A percentile compares a stretch with the other conserved stretches of the same genome.
Conservation (phyloP, 1,140 invertebrate species). For the Macrobrachium nipponense region DNA sequence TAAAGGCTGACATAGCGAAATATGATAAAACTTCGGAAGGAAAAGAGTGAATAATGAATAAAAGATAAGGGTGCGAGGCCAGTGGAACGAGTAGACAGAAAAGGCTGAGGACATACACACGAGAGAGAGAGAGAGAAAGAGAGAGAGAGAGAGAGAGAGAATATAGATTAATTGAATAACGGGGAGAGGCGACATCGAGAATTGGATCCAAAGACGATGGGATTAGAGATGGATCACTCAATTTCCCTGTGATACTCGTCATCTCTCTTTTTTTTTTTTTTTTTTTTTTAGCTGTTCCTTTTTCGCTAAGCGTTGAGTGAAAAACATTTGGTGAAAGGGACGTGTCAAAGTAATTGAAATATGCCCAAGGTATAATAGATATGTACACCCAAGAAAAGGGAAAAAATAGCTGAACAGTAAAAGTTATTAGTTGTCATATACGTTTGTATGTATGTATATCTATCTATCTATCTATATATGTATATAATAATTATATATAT, state of each 20-base stretch:
- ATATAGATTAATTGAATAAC: not conserved
- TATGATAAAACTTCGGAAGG: not conserved
- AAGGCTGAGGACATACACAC: not conserved
- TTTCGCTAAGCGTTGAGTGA: too few species aligned
- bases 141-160: not conserved
- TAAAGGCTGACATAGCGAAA: too few species aligned
- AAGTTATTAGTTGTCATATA: not conserved
- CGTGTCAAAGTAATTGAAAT: too few species aligned
- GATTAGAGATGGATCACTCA: not conserved
- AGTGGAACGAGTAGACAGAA: not conserved
- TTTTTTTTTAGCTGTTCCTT: too few species aligned
- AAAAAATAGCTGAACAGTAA: too few species aligned
- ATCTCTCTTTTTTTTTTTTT: too few species aligned
- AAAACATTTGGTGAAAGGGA: too few species aligned
- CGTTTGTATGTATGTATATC: not conserved
- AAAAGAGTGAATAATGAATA: not conserved
- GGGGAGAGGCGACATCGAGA: slow-evolving; percentile 14
- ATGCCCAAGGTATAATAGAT: too few species aligned
- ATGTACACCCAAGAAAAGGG: too few species aligned
- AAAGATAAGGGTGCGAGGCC: not conserved
- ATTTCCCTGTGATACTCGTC: too few species aligned
- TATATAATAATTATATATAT: too few species aligned
- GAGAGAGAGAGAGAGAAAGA: too few species aligned
- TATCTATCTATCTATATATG: not conserved
- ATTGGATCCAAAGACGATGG: slow-evolving; percentile 8